These are phyloP conservation scores for Plebejus argus DNA, from an alignment of 2,888 invertebrate genomes.

Conservation along the genomic window DNA sequence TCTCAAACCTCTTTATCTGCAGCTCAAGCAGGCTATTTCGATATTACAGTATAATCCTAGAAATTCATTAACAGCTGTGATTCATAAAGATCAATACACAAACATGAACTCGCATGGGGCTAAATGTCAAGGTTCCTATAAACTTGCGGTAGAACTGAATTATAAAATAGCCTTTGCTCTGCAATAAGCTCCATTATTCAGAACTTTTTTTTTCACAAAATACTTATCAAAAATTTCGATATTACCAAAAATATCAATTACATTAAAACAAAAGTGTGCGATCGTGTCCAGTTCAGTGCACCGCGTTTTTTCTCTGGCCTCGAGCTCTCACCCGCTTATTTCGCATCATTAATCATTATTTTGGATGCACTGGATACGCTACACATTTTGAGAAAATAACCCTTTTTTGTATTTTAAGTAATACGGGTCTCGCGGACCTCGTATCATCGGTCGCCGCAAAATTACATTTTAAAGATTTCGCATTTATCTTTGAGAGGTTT, in stretches of 20 bases:
- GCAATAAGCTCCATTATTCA: not conserved
- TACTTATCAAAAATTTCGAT: not conserved
- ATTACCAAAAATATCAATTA: conserved; percentile 19
- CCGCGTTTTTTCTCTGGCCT: conserved; percentile 66
- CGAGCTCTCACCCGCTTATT: conserved; percentile 77
- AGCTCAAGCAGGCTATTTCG: not conserved
- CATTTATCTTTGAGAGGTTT: conserved; percentile 40
- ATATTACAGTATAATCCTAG: not conserved
- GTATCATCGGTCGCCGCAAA: conserved; percentile 53
- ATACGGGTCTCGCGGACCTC: conserved; percentile 50
- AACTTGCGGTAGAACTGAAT: not conserved
- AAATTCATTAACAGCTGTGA: too few species aligned
- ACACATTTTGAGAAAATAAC: conserved; percentile 75
- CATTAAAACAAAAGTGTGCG: conserved; percentile 10
- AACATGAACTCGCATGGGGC: not conserved
- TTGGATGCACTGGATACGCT: conserved; percentile 63
- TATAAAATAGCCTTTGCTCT: not conserved
- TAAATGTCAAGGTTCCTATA: not conserved
- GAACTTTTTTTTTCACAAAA: not conserved
- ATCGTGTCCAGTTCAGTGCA: conserved; percentile 61
- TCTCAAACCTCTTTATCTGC: not conserved
- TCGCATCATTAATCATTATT: conserved; percentile 81
- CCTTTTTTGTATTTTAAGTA: conserved; percentile 67
- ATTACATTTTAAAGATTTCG: conserved; percentile 43
- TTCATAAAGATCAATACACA: not conserved